Conservation (phyloP, 2,888 invertebrate genomes). For the Agrotis ipsilon region DNA sequence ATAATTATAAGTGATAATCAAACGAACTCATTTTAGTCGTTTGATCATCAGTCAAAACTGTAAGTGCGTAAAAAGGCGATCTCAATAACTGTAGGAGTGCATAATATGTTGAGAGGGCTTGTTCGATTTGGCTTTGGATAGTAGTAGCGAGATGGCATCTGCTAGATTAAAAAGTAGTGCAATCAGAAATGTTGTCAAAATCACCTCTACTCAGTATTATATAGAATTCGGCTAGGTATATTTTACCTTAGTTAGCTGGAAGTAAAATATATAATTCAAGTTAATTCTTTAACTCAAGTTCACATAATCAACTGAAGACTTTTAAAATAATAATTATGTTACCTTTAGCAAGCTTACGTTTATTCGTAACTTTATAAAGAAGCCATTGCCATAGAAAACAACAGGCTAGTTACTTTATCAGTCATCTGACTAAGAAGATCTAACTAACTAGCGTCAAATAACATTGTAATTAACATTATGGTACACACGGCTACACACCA, state of each 20-base stretch:
- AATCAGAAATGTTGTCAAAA: background rate
- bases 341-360: background rate
- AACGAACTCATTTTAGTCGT: too few relatives aligned
- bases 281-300: too few relatives aligned
- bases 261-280: too few relatives aligned
- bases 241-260: background rate
- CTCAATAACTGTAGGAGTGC: background rate
- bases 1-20: background rate
- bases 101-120: too few relatives aligned
- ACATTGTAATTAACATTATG: slow-evolving; percentile 25
- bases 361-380: background rate
- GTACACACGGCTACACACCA: too few relatives aligned
- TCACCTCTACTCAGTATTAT: background rate
- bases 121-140: too few relatives aligned
- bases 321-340: background rate
- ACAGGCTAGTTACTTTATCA: slow-evolving; percentile 9
- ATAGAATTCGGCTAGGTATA: background rate
- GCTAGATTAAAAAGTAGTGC: too few relatives aligned
- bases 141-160: too few relatives aligned
- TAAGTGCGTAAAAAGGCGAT: too few relatives aligned
- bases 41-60: too few relatives aligned
- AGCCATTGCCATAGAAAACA: background rate
- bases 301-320: too few relatives aligned
- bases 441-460: slow-evolving; percentile 20
- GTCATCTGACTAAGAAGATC: slow-evolving; percentile 4